Evolutionary conservation across 2,113 vertebrate genomes (phyloP).

Genomic region (Oryzias celebensis): DNA sequence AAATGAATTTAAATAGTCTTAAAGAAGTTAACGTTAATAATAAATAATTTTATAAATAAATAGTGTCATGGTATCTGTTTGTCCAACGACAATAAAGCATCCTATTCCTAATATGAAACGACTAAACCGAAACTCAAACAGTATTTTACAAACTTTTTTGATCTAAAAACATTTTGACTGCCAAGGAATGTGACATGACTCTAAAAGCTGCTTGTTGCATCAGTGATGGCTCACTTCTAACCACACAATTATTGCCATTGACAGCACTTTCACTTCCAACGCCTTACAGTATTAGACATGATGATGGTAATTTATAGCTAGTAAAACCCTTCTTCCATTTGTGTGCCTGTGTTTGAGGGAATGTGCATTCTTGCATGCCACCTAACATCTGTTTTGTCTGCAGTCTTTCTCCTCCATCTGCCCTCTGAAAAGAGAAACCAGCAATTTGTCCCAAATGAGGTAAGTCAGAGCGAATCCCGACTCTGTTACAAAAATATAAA

Average conservation of each 20-base stretch:
- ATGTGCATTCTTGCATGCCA: not conserved
- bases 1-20: no score
- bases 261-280: conserved; percentile 39
- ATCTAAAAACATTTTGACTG: no score
- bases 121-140: no score
- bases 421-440: conserved; percentile 38
- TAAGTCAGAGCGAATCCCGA: conserved; percentile 23
- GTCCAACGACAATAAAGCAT: no score
- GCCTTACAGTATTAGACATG: conserved; percentile 28
- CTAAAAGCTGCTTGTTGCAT: conserved; percentile 20
- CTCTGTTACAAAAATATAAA: conserved; percentile 35
- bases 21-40: no score
- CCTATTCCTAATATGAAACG: no score
- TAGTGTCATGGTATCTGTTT: no score
- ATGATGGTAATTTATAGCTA: conserved; percentile 24
- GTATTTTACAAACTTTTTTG: no score
- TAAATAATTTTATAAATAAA: no score
- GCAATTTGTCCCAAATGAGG: conserved; percentile 61
- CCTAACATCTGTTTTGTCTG: conserved; percentile 58
- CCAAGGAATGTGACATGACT: no score
- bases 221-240: conserved; percentile 31
- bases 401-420: conserved; percentile 39
- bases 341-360: not conserved
- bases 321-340: not conserved
- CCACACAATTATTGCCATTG: conserved; percentile 51